phyloP scores from a whole-genome alignment of 2,797 vertebrate species.

The Antennarius maculatus region DNA sequence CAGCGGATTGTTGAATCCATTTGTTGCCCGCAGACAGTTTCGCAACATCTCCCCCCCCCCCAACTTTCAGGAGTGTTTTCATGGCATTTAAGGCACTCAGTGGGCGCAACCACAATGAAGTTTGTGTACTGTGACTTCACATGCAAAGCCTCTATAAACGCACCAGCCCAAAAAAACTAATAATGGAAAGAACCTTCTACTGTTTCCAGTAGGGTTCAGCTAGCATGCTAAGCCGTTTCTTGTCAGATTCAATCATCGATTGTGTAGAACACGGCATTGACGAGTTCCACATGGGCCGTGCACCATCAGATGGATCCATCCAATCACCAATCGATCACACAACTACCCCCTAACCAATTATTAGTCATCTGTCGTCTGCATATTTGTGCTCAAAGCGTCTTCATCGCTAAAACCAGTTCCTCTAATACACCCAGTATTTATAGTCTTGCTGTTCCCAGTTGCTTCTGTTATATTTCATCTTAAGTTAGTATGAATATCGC shows the following conservation, averaged over 20 bases:
- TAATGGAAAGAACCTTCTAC: not conserved
- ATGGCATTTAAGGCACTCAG: no score
- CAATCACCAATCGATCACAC: slow-evolving; percentile 39
- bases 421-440: slow-evolving; percentile 9
- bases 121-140: no score
- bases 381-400: not conserved
- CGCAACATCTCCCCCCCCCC: no score
- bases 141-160: no score
- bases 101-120: no score
- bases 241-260: no score
- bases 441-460: slow-evolving; percentile 18
- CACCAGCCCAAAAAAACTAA: no score
- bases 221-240: slow-evolving; percentile 8
- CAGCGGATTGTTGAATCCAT: no score
- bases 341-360: slow-evolving; percentile 12
- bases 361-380: not conserved
- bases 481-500: slow-evolving; percentile 35
- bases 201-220: not conserved
- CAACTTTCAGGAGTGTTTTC: no score
- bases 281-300: slow-evolving; percentile 5
- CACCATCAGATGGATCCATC: slow-evolving; percentile 10
- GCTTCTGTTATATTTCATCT: slow-evolving; percentile 33
- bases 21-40: no score
- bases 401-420: slow-evolving; percentile 8
- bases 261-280: not conserved